Evolutionary conservation across 2,113 vertebrate genomes (phyloP), one percentile per base, ranked within the genome.

Genomic region (Platysteira castanea): DNA sequence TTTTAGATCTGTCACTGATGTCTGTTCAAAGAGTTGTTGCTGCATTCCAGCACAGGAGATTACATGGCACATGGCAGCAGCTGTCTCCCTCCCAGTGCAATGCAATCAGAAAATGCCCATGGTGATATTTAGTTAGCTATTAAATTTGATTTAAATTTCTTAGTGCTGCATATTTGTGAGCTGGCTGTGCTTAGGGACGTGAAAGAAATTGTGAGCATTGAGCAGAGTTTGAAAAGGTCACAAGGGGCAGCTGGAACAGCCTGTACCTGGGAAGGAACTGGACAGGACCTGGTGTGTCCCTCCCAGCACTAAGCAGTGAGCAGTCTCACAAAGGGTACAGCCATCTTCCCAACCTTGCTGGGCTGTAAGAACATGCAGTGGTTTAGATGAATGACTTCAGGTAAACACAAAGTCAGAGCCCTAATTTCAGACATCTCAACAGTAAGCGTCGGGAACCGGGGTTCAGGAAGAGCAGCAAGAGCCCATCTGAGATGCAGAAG

Each of bases 111-210:
- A 95, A 90, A 95, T 65, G 82, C 87, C 82, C 96, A 73, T 53
- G 81, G 82, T 91, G 94, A 76, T 79, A 83, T 68, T 97, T 96
- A 94, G 70, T 68, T 82, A 90, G 70, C 88, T 87, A 93, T 95
- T 95, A 93, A 85, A 91, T 90, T 96, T 4, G n/a, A 90, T 93
- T 93, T 93, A 73, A 83, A 90, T 94, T 96, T 92, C 75, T 76
- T 80, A 57, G 85, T 22, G 31, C 74, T 87, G 61, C n/a, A 14
- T 93, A 76, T 93, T 73, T 96, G 90, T 77, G 59, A 93, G 37
- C 41, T 79, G 78, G 24, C 82, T 69, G 49, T 71, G 85, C 71
- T 75, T 23, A 64, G 82, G 65, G 74, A 76, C 1, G 2, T 78
- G 61, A 88, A 69, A 76, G 41, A 71, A 93, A 60, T 41, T 22